Conservation (phyloP, 2,888 invertebrate species). For the Agriopis aurantiaria region DNA sequence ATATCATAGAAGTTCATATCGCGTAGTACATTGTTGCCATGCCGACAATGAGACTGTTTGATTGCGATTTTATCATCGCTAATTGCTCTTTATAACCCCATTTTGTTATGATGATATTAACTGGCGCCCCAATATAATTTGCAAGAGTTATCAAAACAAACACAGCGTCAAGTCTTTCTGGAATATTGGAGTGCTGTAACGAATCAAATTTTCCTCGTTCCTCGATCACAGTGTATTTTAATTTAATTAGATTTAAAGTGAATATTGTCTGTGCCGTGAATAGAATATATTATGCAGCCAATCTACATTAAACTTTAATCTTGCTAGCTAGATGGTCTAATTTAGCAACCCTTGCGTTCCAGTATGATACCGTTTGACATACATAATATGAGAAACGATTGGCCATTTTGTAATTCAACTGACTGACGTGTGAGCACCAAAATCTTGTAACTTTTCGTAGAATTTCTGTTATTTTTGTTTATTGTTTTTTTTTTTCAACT, state of each 20-base stretch:
- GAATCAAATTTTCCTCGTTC: constrained; percentile 9
- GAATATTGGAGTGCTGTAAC: constrained; percentile 3
- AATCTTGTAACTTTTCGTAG: background rate
- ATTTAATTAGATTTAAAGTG: background rate
- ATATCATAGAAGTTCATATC: constrained; percentile 12
- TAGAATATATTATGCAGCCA: background rate
- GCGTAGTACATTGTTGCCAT: constrained; percentile 27
- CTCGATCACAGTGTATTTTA: constrained; percentile 1
- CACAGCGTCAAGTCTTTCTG: constrained; percentile 1
- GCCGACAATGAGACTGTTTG: constrained; percentile 43
- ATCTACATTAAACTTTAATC: background rate
- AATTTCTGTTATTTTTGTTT: too few species aligned
- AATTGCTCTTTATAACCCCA: constrained; percentile 38
- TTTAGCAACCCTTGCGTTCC: background rate
- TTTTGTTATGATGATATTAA: constrained; percentile 25
- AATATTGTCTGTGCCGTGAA: background rate
- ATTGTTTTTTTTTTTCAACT: too few species aligned
- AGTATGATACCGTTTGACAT: background rate
- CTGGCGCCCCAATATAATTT: constrained; percentile 11
- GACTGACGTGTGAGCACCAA: background rate
- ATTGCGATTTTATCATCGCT: constrained; percentile 47
- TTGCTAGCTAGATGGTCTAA: background rate
- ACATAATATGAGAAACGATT: background rate
- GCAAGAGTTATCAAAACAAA: constrained; percentile 15
- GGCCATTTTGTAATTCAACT: background rate